phyloP scores from a whole-genome alignment of 2,888 invertebrate species.

The Parnassius mnemosyne region DNA sequence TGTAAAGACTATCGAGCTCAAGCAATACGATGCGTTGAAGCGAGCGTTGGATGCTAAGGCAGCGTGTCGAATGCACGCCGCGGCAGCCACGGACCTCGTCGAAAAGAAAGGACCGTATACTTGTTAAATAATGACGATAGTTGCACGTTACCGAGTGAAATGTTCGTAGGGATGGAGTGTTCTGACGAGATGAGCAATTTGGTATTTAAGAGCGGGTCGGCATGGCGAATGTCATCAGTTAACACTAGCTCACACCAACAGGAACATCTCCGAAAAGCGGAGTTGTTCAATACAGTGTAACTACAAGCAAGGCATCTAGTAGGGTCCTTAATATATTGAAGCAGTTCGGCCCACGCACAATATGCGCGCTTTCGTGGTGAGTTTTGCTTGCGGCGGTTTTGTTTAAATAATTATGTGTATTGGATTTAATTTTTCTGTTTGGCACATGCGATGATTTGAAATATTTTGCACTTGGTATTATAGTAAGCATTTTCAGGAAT shows the following conservation, averaged over 20 bases:
- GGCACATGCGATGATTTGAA: conserved; percentile 55
- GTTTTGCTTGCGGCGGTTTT: conserved; percentile 48
- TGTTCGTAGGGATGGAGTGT: conserved; percentile 77
- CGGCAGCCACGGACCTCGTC: conserved; percentile 54
- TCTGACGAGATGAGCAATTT: conserved; percentile 76
- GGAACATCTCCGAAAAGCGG: conserved; percentile 67
- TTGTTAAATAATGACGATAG: conserved; percentile 77
- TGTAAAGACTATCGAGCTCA: conserved; percentile 35
- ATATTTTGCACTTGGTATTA: conserved; percentile 33
- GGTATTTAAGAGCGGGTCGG: conserved; percentile 77
- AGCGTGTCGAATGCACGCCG: conserved; percentile 63
- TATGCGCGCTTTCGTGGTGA: conserved; percentile 78
- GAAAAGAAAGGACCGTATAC: conserved; percentile 77
- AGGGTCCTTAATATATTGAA: conserved; percentile 44
- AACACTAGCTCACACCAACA: conserved; percentile 66
- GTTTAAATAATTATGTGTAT: conserved; percentile 31
- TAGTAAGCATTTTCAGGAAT: conserved; percentile 39
- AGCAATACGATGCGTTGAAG: conserved; percentile 38
- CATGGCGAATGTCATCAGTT: conserved; percentile 77
- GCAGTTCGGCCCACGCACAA: conserved; percentile 54
- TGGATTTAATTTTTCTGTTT: conserved; percentile 44
- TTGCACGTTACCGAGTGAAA: conserved; percentile 75
- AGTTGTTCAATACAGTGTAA: conserved; percentile 49
- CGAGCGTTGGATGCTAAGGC: conserved; percentile 62
- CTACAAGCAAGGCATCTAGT: conserved; percentile 39